phyloP scores from a whole-genome alignment of 2,113 vertebrate genomes.

The Nesospiza acunhae region DNA sequence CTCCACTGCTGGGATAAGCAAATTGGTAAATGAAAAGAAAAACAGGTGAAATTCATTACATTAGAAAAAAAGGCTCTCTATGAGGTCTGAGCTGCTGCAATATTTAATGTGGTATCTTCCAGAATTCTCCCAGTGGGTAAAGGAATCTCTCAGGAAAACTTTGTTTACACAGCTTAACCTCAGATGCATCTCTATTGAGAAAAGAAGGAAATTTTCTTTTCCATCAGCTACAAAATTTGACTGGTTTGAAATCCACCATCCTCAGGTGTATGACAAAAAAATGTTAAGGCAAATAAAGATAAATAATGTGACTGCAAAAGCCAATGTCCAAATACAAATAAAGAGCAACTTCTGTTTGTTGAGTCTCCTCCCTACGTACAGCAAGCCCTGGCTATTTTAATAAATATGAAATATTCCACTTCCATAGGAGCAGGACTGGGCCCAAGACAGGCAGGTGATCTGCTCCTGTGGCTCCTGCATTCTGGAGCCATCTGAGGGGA shows the following conservation, averaged over 20 bases:
- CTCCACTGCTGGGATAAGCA: not conserved
- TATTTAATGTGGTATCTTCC: not conserved
- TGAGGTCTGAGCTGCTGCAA: not conserved
- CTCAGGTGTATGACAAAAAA: not conserved
- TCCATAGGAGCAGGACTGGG: not conserved
- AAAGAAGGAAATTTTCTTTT: not conserved
- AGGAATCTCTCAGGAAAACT: not conserved
- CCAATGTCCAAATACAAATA: not conserved
- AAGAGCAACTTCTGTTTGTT: not conserved
- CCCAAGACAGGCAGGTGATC: not conserved
- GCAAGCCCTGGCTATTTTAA: not conserved
- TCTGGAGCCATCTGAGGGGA: not conserved
- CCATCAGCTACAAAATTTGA: not conserved
- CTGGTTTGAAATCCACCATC: not conserved
- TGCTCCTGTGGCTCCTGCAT: not conserved
- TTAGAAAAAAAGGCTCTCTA: not conserved
- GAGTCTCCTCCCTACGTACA: not conserved
- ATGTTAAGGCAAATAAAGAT: not conserved
- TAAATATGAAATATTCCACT: not conserved
- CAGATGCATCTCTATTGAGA: not conserved
- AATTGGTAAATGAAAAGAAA: not conserved
- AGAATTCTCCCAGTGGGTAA: not conserved
- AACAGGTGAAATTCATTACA: not conserved
- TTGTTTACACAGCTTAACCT: not conserved
- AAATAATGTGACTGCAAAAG: not conserved